phyloP scores from a whole-genome alignment of 92 coral and sea anemone species.

The Micromussa lordhowensis region DNA sequence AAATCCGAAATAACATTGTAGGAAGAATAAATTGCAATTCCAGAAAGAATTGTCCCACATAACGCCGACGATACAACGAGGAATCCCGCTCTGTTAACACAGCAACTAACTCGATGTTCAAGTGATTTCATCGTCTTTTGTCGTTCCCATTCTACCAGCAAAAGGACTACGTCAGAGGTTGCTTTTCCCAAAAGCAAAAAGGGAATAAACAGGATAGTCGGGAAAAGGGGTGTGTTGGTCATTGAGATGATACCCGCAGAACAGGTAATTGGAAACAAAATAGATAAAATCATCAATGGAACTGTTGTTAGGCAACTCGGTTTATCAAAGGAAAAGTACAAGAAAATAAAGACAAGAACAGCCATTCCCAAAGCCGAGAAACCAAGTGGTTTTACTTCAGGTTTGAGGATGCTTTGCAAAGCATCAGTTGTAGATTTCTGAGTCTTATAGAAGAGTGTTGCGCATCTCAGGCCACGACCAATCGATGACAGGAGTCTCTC shows the following conservation, averaged over 20 bases:
- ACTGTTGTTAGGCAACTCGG: neutral
- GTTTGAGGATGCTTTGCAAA: conserved; percentile 4
- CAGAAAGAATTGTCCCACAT: conserved; percentile 29
- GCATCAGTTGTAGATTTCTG: neutral
- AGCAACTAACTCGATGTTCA: conserved; percentile 33
- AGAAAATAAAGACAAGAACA: neutral
- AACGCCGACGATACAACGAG: conserved; percentile 34
- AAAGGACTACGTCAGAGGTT: conserved; percentile 39
- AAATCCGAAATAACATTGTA: conserved; percentile 43
- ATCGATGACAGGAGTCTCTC: conserved; percentile 3
- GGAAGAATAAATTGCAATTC: conserved; percentile 57
- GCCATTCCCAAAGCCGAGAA: conserved; percentile 3
- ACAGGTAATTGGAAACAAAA: conserved; percentile 9
- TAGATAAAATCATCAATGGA: neutral
- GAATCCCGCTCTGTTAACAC: conserved; percentile 54
- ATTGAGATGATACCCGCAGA: conserved; percentile 38
- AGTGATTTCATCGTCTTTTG: conserved; percentile 30
- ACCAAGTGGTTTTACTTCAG: neutral
- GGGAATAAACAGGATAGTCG: conserved; percentile 37
- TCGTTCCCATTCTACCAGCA: conserved; percentile 41
- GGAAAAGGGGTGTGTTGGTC: conserved; percentile 12
- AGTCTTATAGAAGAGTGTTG: conserved; percentile 12
- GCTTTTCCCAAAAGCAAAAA: conserved; percentile 49
- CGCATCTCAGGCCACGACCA: neutral
- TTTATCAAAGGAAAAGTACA: neutral